Percentiles rank a stretch among this genome's conserved stretches.
phyloP scores from a whole-genome alignment of 2,113 vertebrate species.

The Trichechus manatus region DNA sequence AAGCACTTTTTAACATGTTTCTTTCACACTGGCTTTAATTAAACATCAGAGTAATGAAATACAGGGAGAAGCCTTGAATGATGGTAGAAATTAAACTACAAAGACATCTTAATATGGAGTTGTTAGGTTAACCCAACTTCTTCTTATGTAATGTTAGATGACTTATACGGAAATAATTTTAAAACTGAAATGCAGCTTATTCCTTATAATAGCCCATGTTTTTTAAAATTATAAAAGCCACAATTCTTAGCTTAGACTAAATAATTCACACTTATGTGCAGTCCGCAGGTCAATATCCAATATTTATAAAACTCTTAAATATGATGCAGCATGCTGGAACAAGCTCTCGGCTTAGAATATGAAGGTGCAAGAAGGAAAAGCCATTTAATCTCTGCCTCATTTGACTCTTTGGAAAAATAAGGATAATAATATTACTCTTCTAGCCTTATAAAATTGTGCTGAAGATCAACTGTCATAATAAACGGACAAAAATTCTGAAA shows the following conservation, averaged over 20 bases:
- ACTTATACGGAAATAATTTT: not conserved
- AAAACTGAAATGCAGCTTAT: constrained; percentile 11
- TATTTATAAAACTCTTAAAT: not conserved
- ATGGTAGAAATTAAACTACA: constrained; percentile 45
- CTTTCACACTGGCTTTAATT: constrained; percentile 47
- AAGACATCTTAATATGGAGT: not conserved
- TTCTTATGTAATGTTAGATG: not conserved
- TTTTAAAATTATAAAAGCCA: constrained; percentile 31
- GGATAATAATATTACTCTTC: not conserved
- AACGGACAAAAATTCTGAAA: not conserved
- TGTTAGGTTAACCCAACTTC: not conserved
- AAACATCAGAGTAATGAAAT: constrained; percentile 42
- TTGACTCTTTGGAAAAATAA: not conserved
- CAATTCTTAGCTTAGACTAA: not conserved
- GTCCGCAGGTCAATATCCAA: not conserved
- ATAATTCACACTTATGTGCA: not conserved
- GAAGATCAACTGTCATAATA: not conserved
- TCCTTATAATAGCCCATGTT: not conserved
- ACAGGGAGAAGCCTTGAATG: not conserved
- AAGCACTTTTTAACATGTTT: constrained; percentile 32
- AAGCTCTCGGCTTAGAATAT: not conserved
- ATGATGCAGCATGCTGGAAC: not conserved
- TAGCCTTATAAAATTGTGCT: not conserved
- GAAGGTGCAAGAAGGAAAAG: not conserved
- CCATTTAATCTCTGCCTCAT: not conserved